phyloP scores from a whole-genome alignment of 2,888 invertebrate species.

The Ligdia adustata region DNA sequence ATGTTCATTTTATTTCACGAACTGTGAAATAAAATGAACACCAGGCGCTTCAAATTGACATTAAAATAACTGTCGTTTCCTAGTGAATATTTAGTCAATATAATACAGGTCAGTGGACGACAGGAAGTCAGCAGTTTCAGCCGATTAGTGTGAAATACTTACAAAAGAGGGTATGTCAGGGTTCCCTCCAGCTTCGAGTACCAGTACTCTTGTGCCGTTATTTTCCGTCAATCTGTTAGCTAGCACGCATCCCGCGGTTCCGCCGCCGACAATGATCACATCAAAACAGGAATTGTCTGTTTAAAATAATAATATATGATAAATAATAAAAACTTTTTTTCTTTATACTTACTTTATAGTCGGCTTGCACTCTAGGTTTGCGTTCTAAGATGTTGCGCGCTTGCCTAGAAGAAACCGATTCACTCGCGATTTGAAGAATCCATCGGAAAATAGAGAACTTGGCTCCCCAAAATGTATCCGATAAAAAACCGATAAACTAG shows the following conservation, averaged over 20 bases:
- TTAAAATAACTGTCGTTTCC: too few species aligned
- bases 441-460: too few species aligned
- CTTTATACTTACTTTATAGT: not conserved
- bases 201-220: slow-evolving; percentile 30
- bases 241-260: slow-evolving; percentile 46
- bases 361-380: not conserved
- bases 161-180: slow-evolving; percentile 45
- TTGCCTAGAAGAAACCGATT: too few species aligned
- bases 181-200: slow-evolving; percentile 49
- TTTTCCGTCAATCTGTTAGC: slow-evolving; percentile 43
- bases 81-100: too few species aligned
- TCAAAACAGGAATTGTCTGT: slow-evolving; percentile 37
- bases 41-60: too few species aligned
- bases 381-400: too few species aligned
- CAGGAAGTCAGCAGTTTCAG: not conserved
- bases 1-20: too few species aligned
- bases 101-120: not conserved
- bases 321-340: too few species aligned
- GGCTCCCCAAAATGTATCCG: too few species aligned
- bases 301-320: slow-evolving; percentile 1
- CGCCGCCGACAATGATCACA: slow-evolving; percentile 46
- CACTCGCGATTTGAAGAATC: too few species aligned
- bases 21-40: too few species aligned
- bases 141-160: slow-evolving; percentile 15
- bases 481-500: too few species aligned